phyloP scores from a whole-genome alignment of 1,140 invertebrate species.

The Hycleus phaleratus region DNA sequence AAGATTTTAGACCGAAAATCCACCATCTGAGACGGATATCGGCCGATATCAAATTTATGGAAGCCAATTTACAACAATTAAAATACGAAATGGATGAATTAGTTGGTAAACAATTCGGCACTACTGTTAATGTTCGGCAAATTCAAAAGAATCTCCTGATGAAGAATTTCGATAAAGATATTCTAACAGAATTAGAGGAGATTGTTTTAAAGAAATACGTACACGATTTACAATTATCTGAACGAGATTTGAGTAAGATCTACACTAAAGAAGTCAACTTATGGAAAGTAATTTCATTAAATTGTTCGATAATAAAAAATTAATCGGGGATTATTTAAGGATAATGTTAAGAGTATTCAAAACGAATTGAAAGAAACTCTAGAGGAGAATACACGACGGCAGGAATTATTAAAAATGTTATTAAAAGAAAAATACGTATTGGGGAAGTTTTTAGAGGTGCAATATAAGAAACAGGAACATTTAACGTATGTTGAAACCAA shows the following conservation, averaged over 20 bases:
- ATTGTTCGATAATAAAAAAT: no score
- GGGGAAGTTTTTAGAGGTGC: constrained; percentile 38
- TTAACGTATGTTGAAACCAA: constrained; percentile 29
- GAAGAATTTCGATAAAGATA: constrained; percentile 39
- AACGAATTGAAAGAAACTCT: constrained; percentile 32
- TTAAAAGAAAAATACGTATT: constrained; percentile 49
- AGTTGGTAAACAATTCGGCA: constrained; percentile 52
- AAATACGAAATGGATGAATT: constrained; percentile 44
- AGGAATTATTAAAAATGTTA: constrained; percentile 49
- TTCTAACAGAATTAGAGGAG: constrained; percentile 46
- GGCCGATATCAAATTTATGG: constrained; percentile 49
- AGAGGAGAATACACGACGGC: constrained; percentile 41
- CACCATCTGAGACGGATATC: constrained; percentile 48
- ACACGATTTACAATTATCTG: constrained; percentile 45
- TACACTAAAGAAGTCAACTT: constrained; percentile 40
- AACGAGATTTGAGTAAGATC: constrained; percentile 41
- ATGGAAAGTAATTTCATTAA: constrained; percentile 7
- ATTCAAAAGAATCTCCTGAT: constrained; percentile 49
- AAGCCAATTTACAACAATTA: constrained; percentile 43
- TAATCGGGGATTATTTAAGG: constrained; percentile 1
- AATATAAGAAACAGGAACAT: constrained; percentile 38
- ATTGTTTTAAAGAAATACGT: constrained; percentile 47
- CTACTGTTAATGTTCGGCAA: constrained; percentile 45
- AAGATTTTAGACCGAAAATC: constrained; percentile 41
- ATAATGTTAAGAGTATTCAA: constrained; percentile 36